Evolutionary conservation across 2,113 vertebrate genomes (phyloP), one percentile per base, ranked within the genome.

Genomic region (Talpa occidentalis): DNA sequence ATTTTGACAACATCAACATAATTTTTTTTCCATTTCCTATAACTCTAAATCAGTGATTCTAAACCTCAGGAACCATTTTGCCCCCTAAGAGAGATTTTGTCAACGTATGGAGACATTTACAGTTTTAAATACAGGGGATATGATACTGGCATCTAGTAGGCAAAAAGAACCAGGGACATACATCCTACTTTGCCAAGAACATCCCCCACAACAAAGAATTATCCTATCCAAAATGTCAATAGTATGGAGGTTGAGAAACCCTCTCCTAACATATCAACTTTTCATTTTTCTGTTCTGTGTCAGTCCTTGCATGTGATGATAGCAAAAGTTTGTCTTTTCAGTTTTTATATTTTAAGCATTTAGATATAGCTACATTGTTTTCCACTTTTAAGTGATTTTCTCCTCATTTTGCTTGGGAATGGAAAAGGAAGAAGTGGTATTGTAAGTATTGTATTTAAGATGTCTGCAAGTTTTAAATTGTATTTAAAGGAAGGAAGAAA

Each of bases 341-440:
- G 73, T 62, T 82, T 94, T 80, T 90, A 28, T 90, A 59, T 77
- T 89, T 96, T 88, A 66, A 90, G 62, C 32, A 83, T 78, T 94
- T 89, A 37, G 73, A 73, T 9, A 69, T 94, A 44, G 47, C 35
- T 91, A 35, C n/a, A 56, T 78, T 81, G n/a, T 74, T 82, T 90
- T 76, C 67, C 76, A 26, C 59, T 82, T 77, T 80, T 79, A 70
- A 83, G 74, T 54, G 24, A 3, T 52, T 73, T 88, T 89, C 40
- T 85, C n/a, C 16, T 67, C 17, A 30, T 78, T 88, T 83, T 62
- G 79, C n/a, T 90, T 85, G 47, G 64, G 35, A 91, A 93, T 85
- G 78, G 69, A 73, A 88, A 93, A 82, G 19, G 47, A 90, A 92
- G 40, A 72, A 40, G 35, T 4, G 80, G 17, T 92, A 21, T 80